phyloP scores from a whole-genome alignment of 2,888 invertebrate genomes.

The Drosophila nigricruria region DNA sequence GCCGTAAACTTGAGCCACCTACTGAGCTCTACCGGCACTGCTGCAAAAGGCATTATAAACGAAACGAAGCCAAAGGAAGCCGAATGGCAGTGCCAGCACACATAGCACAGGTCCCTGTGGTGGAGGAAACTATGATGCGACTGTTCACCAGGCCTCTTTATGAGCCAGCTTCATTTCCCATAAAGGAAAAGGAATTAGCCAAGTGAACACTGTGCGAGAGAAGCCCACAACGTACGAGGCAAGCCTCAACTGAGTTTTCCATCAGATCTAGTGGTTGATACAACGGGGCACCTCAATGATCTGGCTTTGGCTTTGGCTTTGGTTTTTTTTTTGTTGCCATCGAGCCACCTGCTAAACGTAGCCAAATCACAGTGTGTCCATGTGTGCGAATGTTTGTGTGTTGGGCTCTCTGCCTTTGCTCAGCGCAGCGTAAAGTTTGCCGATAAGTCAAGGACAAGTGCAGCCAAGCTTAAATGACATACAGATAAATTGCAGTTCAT shows the following conservation, averaged over 20 bases:
- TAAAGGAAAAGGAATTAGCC: conserved; percentile 11
- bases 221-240: conserved; percentile 41
- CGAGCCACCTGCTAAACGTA: conserved; percentile 40
- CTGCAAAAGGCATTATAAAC: conserved; percentile 63
- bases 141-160: conserved; percentile 36
- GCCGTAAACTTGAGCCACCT: conserved; percentile 61
- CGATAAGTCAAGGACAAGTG: conserved; percentile 66
- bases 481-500: conserved; percentile 15
- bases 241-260: conserved; percentile 28
- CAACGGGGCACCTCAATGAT: conserved; percentile 47
- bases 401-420: conserved; percentile 36
- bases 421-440: conserved; percentile 63
- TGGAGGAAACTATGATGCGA: conserved; percentile 34
- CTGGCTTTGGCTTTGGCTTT: conserved; percentile 27
- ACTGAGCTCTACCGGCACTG: conserved; percentile 13
- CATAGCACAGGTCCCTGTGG: conserved; percentile 23
- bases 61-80: conserved; percentile 38
- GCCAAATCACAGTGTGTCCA: conserved; percentile 45
- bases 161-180: conserved; percentile 25
- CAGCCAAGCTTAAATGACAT: conserved; percentile 53
- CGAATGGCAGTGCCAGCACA: conserved; percentile 12
- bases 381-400: neutral
- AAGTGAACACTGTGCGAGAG: conserved; percentile 3
- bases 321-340: conserved; percentile 17
- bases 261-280: conserved; percentile 10